Base-by-base conservation (phyloP, 2,888 invertebrate genomes). In the Drosophila aldrichi region DNA sequence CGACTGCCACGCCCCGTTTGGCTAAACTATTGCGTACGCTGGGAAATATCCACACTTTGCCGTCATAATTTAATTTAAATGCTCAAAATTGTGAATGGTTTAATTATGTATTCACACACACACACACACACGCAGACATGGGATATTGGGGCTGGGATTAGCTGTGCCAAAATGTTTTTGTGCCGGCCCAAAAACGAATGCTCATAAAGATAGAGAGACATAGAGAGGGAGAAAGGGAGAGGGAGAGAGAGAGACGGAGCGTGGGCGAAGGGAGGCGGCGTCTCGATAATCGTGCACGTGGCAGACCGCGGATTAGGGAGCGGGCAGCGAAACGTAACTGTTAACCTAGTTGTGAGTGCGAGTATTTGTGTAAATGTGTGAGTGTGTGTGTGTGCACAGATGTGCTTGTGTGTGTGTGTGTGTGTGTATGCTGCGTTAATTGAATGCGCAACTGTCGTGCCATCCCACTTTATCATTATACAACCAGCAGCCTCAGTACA, bases 1-100 rank as follows among this genome's bases (percentile, higher is more conserved):
- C 48, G 10, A 6, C 20, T 16, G 16, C 12, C 32, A 29, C 41
- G 55, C 34, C 51, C n/a, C 43, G n/a, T 38, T 40, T 14, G 25
- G 40, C 16, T 18, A 40, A 58, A 57, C 46, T 43, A 46, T 36
- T 55, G 40, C 32, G 57, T 57, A 43, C 48, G 29, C 38, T 25
- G 41, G 56, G 51, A 49, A 62, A 70, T 79, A 65, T 67, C 70
- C 69, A 63, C 77, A 74, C 86, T 74, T 79, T 74, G 65, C 71
- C 51, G 70, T 61, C 82, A 88, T 89, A 84, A 84, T 89, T 84
- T 89, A 84, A 89, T 84, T 84, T 87, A 87, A 84, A 87, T 89
- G 79, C 87, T 84, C 87, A 70, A 78, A 89, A 89, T 84, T 87
- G 87, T 81, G 87, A 84, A 84, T 81, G 77, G 74, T 79, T 89